These are phyloP conservation scores for Notospermus geniculatus DNA, from an alignment of 1,140 invertebrate genomes.

Conservation along the genomic window DNA sequence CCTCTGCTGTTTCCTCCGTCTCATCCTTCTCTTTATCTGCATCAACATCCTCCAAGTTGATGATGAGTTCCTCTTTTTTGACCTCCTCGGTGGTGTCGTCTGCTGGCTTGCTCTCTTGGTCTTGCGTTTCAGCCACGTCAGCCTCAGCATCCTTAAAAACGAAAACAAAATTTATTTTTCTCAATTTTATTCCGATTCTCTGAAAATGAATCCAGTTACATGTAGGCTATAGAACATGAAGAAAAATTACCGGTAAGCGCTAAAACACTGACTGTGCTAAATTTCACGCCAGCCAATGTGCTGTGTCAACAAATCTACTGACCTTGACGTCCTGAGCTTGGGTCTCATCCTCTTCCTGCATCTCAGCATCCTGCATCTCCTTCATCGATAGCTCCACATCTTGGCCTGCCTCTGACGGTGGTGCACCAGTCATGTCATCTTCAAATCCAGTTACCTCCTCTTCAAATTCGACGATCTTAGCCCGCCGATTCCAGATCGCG, in stretches of 20 bases:
- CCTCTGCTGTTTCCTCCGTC: constrained; percentile 30
- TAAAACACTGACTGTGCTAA: too few species aligned
- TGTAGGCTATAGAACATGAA: too few species aligned
- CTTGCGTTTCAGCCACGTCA: too few species aligned
- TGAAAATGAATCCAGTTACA: too few species aligned
- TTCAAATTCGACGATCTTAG: constrained; percentile 11
- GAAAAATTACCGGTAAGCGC: too few species aligned
- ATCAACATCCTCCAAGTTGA: constrained; percentile 22
- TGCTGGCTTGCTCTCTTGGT: too few species aligned
- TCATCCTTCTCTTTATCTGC: constrained; percentile 24
- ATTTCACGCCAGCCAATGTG: too few species aligned
- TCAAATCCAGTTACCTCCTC: constrained; percentile 5
- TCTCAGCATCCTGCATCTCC: constrained; percentile 13
- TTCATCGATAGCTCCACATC: constrained; percentile 22
- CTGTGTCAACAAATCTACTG: too few species aligned
- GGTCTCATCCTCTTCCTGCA: constrained; percentile 18
- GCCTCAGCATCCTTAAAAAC: too few species aligned
- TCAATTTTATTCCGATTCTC: too few species aligned
- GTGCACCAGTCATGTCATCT: constrained; percentile 11
- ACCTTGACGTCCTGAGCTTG: constrained; percentile 7
- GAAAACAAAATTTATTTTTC: too few species aligned
- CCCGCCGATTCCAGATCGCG: constrained; percentile 27
- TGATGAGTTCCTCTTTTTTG: constrained; percentile 4
- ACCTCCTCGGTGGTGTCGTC: background rate
- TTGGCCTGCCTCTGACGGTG: background rate